Base-by-base conservation (phyloP, 2,888 invertebrate genomes). In the Diogma glabrata region DNA sequence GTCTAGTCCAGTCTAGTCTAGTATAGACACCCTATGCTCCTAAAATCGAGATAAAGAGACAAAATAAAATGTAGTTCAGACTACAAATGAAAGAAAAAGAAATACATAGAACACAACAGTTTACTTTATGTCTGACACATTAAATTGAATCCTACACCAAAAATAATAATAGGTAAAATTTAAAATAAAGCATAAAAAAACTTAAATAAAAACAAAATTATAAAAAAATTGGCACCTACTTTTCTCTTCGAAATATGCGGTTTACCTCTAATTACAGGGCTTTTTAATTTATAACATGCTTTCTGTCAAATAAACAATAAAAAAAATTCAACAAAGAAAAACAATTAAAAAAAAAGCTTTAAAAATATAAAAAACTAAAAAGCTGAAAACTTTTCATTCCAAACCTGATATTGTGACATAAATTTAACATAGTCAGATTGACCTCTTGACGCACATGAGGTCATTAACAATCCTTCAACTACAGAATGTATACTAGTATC, bases 371-470 rank as follows among this genome's bases (percentile, higher is more conserved):
- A 43, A 43, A 6, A 12, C 43, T 20, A 19, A 40, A 10, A 7
- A n/a, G 22, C 22, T 23, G 4, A 43, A 14, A 22, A n/a, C n/a
- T n/a, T n/a, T n/a, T n/a, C n/a, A 22, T 48, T n/a, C 43, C 54
- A 14, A 58, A 69, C 69, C 64, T 69, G 69, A 58, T 67, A 69
- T 20, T 60, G 58, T 1, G 68, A 57, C 69, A 69, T 69, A 56
- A 69, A 69, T 49, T 62, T 62, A 19, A 69, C 59, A 57, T 68
- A 69, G 16, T 66, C 65, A 1, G 58, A 51, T 4, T 63, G 62
- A 60, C 66, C 67, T 4, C 69, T 60, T 3, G 66, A 62, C 38
- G 66, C 66, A 55, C 64, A 61, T 3, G 69, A 58, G 40, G 60
- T 62, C 60, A 69, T 65, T 7, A 69, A 57, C 4, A 69, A 53